phyloP scores from a whole-genome alignment of 2,888 invertebrate genomes.

The Campopleginae sp. region DNA sequence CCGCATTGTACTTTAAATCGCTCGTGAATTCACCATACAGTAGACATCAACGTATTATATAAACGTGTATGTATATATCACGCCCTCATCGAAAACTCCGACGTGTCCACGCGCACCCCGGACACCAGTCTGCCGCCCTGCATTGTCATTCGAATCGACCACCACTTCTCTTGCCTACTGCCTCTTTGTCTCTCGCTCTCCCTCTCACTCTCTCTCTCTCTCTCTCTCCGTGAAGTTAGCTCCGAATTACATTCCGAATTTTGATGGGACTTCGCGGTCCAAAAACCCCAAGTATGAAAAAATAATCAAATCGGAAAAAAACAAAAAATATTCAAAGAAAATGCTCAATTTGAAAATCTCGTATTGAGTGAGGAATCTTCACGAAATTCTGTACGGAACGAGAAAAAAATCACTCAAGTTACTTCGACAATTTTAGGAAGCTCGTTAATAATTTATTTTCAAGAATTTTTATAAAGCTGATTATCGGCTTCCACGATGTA shows the following conservation, averaged over 20 bases:
- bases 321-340: constrained; percentile 10
- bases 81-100: constrained; percentile 65
- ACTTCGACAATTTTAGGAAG: not conserved
- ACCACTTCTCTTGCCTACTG: constrained; percentile 41
- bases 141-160: constrained; percentile 74
- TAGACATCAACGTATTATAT: constrained; percentile 20
- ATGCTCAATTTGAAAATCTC: not conserved
- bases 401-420: not conserved
- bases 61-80: constrained; percentile 34
- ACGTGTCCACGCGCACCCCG: constrained; percentile 66
- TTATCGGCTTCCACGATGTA: too few relatives aligned
- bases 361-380: too few relatives aligned
- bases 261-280: constrained; percentile 19
- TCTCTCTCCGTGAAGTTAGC: not conserved
- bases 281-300: constrained; percentile 20
- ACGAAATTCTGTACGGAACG: not conserved
- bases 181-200: constrained; percentile 47
- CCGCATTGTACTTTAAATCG: constrained; percentile 82
- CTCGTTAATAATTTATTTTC: not conserved
- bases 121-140: constrained; percentile 65
- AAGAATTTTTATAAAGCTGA: not conserved
- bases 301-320: constrained; percentile 27
- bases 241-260: constrained; percentile 12
- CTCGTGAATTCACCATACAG: constrained; percentile 62
- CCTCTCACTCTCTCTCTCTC: not conserved